These are phyloP conservation scores for Lissonota sp. DNA, from an alignment of 2,888 invertebrate species.

Conservation along the genomic window DNA sequence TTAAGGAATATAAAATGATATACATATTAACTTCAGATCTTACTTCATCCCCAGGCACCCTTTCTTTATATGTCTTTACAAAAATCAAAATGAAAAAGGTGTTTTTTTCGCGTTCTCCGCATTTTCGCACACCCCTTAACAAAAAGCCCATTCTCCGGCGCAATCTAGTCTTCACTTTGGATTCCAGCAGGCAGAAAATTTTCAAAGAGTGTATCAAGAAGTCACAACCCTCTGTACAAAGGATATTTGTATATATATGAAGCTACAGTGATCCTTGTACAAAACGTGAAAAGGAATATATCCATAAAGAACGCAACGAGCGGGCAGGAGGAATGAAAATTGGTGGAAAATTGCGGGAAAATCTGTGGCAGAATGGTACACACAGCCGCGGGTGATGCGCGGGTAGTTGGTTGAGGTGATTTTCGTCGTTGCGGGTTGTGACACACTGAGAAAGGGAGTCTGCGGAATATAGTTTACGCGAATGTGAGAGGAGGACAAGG, in stretches of 20 bases:
- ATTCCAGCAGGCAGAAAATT: background rate
- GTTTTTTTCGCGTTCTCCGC: too few species aligned
- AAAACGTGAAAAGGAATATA: conserved; percentile 14
- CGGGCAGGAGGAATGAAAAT: conserved; percentile 53
- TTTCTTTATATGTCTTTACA: too few species aligned
- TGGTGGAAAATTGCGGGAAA: conserved; percentile 62
- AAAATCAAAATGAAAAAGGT: too few species aligned
- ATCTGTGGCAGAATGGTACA: conserved; percentile 29
- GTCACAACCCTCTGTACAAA: background rate
- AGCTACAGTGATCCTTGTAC: background rate
- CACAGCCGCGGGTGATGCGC: conserved; percentile 30
- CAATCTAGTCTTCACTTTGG: background rate
- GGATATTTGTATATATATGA: background rate
- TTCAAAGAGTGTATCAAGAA: background rate
- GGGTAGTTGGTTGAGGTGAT: conserved; percentile 28
- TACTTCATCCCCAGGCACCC: too few species aligned
- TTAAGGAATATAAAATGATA: too few species aligned
- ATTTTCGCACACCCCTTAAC: too few species aligned
- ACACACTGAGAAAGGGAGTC: conserved; percentile 16
- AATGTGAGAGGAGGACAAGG: conserved; percentile 37
- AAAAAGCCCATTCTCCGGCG: too few species aligned
- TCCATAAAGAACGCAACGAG: conserved; percentile 40
- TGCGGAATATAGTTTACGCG: conserved; percentile 7
- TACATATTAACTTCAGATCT: too few species aligned
- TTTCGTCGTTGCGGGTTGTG: conserved; percentile 19